Evolutionary conservation across 2,797 vertebrate genomes (phyloP).

Genomic region (Cygnus olor): DNA sequence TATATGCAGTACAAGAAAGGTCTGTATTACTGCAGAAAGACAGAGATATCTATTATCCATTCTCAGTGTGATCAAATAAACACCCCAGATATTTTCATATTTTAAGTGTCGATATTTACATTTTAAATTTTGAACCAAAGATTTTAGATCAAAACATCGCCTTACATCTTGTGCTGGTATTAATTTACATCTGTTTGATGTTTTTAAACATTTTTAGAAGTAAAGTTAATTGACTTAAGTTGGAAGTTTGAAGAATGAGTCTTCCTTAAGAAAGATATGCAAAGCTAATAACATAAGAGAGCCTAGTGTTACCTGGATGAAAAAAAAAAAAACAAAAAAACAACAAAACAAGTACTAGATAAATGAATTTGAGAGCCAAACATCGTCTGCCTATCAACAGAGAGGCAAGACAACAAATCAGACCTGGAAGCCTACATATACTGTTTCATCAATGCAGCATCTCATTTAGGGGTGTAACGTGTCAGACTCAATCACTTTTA

Average conservation of each 20-base stretch:
- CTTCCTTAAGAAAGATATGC: background rate
- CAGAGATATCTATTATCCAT: background rate
- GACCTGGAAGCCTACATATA: background rate
- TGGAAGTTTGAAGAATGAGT: background rate
- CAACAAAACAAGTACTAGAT: background rate
- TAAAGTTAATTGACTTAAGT: too few species aligned
- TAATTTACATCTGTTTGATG: background rate
- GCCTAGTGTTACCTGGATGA: background rate
- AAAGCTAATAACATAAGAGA: background rate
- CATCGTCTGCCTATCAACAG: background rate
- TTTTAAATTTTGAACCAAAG: background rate
- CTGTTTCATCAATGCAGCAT: background rate
- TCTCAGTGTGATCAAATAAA: background rate
- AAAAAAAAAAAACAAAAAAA: background rate
- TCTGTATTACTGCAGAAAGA: background rate
- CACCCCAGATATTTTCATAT: too few species aligned
- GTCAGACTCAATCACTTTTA: background rate
- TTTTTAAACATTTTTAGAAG: too few species aligned
- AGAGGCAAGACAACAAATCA: background rate
- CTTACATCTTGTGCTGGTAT: background rate
- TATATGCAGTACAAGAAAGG: background rate
- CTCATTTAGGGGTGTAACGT: background rate
- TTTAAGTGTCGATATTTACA: background rate
- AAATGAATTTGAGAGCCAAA: background rate
- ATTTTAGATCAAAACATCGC: background rate